Base-by-base conservation (phyloP, 2,797 vertebrate genomes). In the Lophotriccus pileatus region DNA sequence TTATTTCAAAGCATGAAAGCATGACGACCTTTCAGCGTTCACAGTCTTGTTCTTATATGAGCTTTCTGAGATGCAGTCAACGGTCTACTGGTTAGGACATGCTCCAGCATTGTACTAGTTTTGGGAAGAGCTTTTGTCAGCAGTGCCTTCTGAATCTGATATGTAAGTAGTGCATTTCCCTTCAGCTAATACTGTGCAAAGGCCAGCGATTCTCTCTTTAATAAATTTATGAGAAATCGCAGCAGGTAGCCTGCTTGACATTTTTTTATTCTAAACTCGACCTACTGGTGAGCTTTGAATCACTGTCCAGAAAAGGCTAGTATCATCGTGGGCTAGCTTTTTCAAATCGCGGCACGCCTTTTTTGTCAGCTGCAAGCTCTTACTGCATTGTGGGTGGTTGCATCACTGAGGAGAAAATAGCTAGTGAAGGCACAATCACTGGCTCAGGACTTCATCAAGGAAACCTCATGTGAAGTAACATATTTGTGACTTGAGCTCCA, bases 1-100 rank as follows among this genome's bases (percentile, higher is more conserved):
- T 93, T 96, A 91, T 97, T 97, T 96, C 86, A 75, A 92, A 77
- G 89, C 96, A 96, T 60, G 78, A 93, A 95, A 96, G 96, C 96
- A 89, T 96, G 94, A 96, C 92, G 95, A 97, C 96, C 96, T 95
- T 93, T 96, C 93, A 92, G 76, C 80, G 74, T 87, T 96, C 87
- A 56, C 59, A 69, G 46, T 80, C 92, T 84, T 90, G 49, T 77
- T 96, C 77, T 76, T 85, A 59, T 93, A 68, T 50, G 92, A 96
- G 73, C 47, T 87, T 90, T 94, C 73, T 91, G 89, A 94, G 89
- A 88, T 95, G 60, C 75, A 90, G 44, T 93, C 82, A 93, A 93
- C 5, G 87, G 68, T 95, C 94, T 92, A 1, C 52, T 83, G 92
- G 77, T 90, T 95, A 96, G 97, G 95, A 96, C 64, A 81, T 62